Evolutionary conservation across 2,888 invertebrate genomes (phyloP).

Genomic region (Phaedon cochleariae): DNA sequence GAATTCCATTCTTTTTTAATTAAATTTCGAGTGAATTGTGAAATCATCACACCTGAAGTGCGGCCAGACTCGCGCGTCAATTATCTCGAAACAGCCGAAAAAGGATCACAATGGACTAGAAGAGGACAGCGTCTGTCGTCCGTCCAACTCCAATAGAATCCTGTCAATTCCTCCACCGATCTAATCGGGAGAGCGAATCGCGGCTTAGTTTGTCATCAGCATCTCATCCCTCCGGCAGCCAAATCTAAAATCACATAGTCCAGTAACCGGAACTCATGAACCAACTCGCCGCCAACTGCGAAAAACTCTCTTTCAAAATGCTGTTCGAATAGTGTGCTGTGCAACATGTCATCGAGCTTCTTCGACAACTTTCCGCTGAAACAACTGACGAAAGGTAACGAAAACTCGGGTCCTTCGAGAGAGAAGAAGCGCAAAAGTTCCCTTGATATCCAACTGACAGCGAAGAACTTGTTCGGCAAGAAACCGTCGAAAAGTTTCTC

Average conservation of each 20-base stretch:
- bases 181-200: constrained; percentile 38
- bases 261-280: no score
- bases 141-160: constrained; percentile 37
- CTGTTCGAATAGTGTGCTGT: neutral
- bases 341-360: constrained; percentile 46
- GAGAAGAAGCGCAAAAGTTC: constrained; percentile 55
- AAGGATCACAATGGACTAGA: constrained; percentile 23
- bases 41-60: neutral
- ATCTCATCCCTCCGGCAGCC: constrained; percentile 40
- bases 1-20: no score
- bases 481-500: constrained; percentile 52
- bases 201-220: constrained; percentile 47
- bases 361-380: constrained; percentile 58
- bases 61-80: neutral
- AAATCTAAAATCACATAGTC: constrained; percentile 20
- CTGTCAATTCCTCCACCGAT: constrained; percentile 34
- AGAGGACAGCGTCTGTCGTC: constrained; percentile 33
- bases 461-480: constrained; percentile 29
- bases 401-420: no score
- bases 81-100: constrained; percentile 9
- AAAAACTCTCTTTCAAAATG: neutral
- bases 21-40: neutral
- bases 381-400: constrained; percentile 46
- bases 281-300: neutral
- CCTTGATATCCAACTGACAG: constrained; percentile 46